Evolutionary conservation across 2,888 invertebrate genomes (phyloP), one percentile per base, ranked within the genome.

Genomic region (Byasa hedistus): DNA sequence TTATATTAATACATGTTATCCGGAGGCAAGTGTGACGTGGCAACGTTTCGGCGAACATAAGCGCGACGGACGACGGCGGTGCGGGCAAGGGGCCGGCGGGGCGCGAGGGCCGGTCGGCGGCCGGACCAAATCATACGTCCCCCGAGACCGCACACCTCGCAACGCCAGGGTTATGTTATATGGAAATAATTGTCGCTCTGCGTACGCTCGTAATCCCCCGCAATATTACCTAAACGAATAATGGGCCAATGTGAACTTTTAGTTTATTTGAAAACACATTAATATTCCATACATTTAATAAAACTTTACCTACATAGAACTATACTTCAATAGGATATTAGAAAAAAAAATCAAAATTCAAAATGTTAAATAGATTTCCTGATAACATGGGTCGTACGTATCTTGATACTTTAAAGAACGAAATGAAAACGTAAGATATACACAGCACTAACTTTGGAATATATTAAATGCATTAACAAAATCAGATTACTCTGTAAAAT

Each of bases 141-240:
- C 84, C 68, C 68, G 84, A 77, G 86, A 79, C 74, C 80, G 76
- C 76, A 79, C 82, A 84, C 81, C 82, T 83, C 82, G 79, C 81
- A 77, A 80, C 83, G 79, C 81, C 82, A 76, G 85, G 83, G 85
- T 88, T 87, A 86, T 86, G 84, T 86, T 88, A 86, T 88, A 87
- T 83, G 83, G 81, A 85, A 87, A 87, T 89, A 89, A 89, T 87
- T 87, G 87, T 86, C 83, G 82, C 81, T 70, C 73, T 77, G 83
- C 79, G 81, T 77, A 81, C 79, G 79, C 79, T 79, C 77, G 80
- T 80, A 78, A 79, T 76, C 82, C 79, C 74, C 75, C 73, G 76
- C 76, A 70, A 79, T 84, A 85, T 86, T 83, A 86, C 82, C 81
- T 78, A 72, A 75, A 79, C 76, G 82, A 85, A 84, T 84, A 83